Conservation (phyloP, 2,888 invertebrate species). For the Pandemis heparana region DNA sequence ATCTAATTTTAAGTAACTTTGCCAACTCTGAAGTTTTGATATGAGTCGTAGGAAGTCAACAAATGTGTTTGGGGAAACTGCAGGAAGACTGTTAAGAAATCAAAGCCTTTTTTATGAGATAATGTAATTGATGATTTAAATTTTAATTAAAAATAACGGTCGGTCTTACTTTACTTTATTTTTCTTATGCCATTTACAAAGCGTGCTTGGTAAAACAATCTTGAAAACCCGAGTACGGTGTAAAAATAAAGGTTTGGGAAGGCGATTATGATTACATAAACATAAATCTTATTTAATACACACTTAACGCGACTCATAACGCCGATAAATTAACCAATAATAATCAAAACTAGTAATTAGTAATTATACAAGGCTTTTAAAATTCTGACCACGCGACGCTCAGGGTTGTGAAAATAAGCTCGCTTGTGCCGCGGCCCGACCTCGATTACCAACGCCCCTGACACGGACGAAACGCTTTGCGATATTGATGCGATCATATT, state of each 20-base stretch:
- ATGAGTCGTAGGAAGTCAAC: not conserved
- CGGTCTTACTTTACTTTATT: too few relatives aligned
- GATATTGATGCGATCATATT: constrained; percentile 16
- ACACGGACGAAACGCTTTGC: not conserved
- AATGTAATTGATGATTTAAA: too few relatives aligned
- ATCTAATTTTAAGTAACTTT: constrained; percentile 10
- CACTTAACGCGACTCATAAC: not conserved
- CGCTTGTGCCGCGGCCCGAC: not conserved
- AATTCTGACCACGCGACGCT: not conserved
- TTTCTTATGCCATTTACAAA: too few relatives aligned
- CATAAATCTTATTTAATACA: not conserved
- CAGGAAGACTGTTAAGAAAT: too few relatives aligned
- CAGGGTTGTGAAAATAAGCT: constrained; percentile 14
- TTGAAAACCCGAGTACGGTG: too few relatives aligned
- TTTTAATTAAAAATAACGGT: too few relatives aligned
- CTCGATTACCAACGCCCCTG: constrained; percentile 15
- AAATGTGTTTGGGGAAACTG: too few relatives aligned
- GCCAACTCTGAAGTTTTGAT: not conserved
- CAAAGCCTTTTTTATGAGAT: too few relatives aligned
- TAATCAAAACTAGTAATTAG: not conserved
- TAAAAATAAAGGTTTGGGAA: too few relatives aligned
- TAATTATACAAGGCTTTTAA: not conserved
- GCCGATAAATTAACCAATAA: not conserved
- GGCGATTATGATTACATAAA: too few relatives aligned
- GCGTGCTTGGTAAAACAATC: too few relatives aligned